A percentile compares a stretch with the other conserved stretches of the same genome.
These are phyloP conservation scores for Zaprionus davidi DNA, from an alignment of 1,140 invertebrate species.

Conservation along the genomic window DNA sequence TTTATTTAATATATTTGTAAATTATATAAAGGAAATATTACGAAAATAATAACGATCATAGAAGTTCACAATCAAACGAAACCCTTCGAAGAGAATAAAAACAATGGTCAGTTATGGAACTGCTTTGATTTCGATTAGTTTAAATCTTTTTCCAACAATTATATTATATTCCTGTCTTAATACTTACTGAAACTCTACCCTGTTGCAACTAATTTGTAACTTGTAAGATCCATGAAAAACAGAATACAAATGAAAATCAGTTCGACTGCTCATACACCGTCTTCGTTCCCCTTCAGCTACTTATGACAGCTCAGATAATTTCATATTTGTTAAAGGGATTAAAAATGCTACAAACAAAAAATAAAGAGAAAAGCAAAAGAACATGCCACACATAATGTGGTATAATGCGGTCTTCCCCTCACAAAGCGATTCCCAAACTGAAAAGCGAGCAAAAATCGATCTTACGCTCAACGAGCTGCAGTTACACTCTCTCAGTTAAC, in stretches of 20 bases:
- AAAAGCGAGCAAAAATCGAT: slow-evolving; percentile 70
- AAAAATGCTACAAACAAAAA: slow-evolving; percentile 42
- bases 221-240: slow-evolving; percentile 47
- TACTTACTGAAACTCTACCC: not conserved
- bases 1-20: no score
- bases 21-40: no score
- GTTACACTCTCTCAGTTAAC: slow-evolving; percentile 44
- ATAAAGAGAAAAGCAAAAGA: not conserved
- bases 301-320: slow-evolving; percentile 66
- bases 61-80: no score
- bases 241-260: slow-evolving; percentile 22
- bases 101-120: no score
- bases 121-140: no score
- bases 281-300: not conserved
- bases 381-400: slow-evolving; percentile 36
- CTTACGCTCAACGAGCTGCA: slow-evolving; percentile 53
- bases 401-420: slow-evolving; percentile 18
- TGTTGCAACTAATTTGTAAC: slow-evolving; percentile 24
- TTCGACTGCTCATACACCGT: slow-evolving; percentile 3
- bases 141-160: not conserved
- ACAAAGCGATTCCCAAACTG: slow-evolving; percentile 33
- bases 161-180: not conserved
- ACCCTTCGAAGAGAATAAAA: no score
- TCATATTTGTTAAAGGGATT: slow-evolving; percentile 67
- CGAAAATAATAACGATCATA: no score